Base-by-base conservation (phyloP, 2,113 vertebrate species). In the Phycodurus eques region DNA sequence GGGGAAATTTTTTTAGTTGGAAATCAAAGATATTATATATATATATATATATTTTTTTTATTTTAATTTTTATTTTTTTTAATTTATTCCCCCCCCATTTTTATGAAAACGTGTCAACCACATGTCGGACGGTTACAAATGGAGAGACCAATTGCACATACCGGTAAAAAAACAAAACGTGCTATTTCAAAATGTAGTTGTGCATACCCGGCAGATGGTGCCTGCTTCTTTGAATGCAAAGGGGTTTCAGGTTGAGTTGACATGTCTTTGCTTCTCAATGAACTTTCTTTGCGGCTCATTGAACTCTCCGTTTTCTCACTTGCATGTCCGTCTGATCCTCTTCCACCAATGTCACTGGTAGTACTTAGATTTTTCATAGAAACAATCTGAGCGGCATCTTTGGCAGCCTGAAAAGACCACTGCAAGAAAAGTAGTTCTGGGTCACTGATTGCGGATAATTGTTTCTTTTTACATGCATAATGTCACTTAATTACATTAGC, bases 361-460 rank as follows among this genome's bases (percentile, higher is more conserved):
- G 57, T 57, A 67, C 22, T 69, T 35, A 67, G 67, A 60, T 54
- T 85, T 39, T 89, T 14, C 57, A 68, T 70, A 3, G 64, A 47
- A 47, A 65, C 35, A 43, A 60, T 42, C 62, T 82, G 77, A 51
- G 68, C 75, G 53, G 73, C 86, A 81, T 91, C 90, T 69, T 88
- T 80, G 39, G 79, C 84, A 77, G 83, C 82, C 96, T 97, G 89
- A 72, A 89, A 88, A 75, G 22, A 88, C 22, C 84, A 59, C 22
- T 49, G 22, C 43, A 61, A 22, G 43, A 43, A 44, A 54, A 57
- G 72, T 27, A 66, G 51, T 46, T 59, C 63, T 35, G 44, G 59
- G 67, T 81, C 73, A 77, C 76, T 86, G 81, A 78, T 77, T 75
- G 83, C 35, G 67, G 80, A 80, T 78, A 39, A n/a, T 80, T 79